Base-by-base conservation (phyloP, 2,888 invertebrate genomes). In the Frankliniella fusca region DNA sequence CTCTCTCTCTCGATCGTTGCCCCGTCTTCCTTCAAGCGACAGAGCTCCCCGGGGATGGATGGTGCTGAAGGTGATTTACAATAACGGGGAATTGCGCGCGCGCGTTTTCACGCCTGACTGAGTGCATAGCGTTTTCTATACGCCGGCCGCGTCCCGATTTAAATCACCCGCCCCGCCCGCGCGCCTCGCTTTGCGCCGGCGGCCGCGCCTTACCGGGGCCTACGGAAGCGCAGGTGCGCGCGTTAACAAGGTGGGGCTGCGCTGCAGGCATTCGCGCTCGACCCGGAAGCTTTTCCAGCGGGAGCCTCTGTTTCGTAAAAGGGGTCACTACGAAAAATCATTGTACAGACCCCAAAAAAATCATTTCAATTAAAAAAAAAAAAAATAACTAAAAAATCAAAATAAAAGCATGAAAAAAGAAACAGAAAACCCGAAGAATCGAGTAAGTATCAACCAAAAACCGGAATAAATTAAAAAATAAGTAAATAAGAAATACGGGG, bases 61-160 rank as follows among this genome's bases (percentile, higher is more conserved):
- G 12, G 70, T 76, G 70, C 27, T 76, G 70, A 76, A 76, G 27
- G 70, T 76, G 70, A 76, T 76, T 76, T 76, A 76, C 70, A 76
- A 76, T 76, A 76, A 76, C 70, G 70, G 70, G 70, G 27, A 76
- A 76, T 76, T 27, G 70, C 38, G 38, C n/a, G n/a, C n/a, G n/a
- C 38, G 38, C 70, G 70, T 76, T 76, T 76, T 76, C 70, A 27
- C 70, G 70, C 70, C 70, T 27, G 70, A 76, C 70, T 11, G 23
- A 27, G 70, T 76, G 23, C 8, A 27, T 76, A 27, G 70, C 70
- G 23, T 76, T 23, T 27, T 23, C 27, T 23, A 76, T 76, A 38
- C 38, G 38, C 54, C 54, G 15, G 54, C 7, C 54, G 54, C 18
- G 54, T 54, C 15, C 5, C 54, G 54, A 54, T 54, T 20, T 20